Evolutionary conservation across 2,888 invertebrate species (phyloP).

Genomic region (Deilephila elpenor): DNA sequence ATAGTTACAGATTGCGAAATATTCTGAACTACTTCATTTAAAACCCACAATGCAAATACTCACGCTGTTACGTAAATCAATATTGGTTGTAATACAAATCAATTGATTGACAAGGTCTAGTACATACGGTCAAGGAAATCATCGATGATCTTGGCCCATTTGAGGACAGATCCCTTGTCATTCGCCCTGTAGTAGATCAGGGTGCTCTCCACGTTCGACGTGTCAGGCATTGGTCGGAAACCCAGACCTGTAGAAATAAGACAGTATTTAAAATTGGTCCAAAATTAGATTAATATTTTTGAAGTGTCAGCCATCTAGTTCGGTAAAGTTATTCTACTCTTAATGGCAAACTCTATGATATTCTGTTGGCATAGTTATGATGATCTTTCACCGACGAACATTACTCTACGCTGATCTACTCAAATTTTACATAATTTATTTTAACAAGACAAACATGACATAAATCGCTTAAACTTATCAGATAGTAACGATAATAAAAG

Average conservation of each 20-base stretch:
- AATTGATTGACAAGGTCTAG: neutral
- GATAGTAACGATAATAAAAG: too few species aligned
- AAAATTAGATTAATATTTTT: neutral
- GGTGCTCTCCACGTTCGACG: constrained; percentile 94
- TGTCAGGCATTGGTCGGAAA: constrained; percentile 97
- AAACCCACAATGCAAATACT: neutral
- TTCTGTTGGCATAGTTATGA: too few species aligned
- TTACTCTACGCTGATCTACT: too few species aligned
- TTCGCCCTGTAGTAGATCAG: constrained; percentile 96
- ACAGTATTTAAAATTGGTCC: neutral
- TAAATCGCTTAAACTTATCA: too few species aligned
- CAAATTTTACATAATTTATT: too few species aligned
- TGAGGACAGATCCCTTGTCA: constrained; percentile 90
- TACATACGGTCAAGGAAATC: constrained; percentile 90
- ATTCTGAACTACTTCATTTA: neutral
- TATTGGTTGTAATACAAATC: constrained; percentile 17
- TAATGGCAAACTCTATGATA: too few species aligned
- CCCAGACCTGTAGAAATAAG: constrained; percentile 90
- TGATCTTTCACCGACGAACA: too few species aligned
- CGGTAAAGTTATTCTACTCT: too few species aligned
- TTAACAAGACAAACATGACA: too few species aligned
- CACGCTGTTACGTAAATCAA: neutral
- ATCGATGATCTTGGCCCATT: constrained; percentile 92
- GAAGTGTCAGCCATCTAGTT: too few species aligned
- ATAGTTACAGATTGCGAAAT: neutral